Base-by-base conservation (phyloP, 2,888 invertebrate species). In the Tenthredo livida region DNA sequence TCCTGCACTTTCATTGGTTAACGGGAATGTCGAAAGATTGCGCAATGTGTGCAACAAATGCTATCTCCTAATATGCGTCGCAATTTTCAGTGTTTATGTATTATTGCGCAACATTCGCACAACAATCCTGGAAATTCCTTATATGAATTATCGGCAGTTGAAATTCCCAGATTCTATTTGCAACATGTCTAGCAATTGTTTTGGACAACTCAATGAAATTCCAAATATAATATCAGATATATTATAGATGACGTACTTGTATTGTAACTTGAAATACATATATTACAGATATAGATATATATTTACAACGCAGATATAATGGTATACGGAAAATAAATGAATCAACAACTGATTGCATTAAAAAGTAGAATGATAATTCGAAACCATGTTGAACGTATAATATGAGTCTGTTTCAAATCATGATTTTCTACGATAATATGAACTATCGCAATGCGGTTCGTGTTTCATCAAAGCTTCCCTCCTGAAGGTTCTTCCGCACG, bases 401-500 rank as follows among this genome's bases (percentile, higher is more conserved):
- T n/a, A 61, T 25, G 25, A n/a, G 9, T 82, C 65, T 40, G 43
- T 33, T 43, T 65, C 9, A 21, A 61, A 54, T n/a, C n/a, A n/a
- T 54, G n/a, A 15, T 65, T 33, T 58, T 15, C n/a, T 83, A 15
- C 47, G 43, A 37, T 83, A 67, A 47, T 83, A 83, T n/a, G 67
- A 83, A 25, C 15, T 29, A 70, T 83, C 40, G 83, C 83, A 83
- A 61, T 83, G 83, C 47, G 83, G 83, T 83, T 70, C 67, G 50
- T 83, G 83, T 83, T 83, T 83, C 54, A 50, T 29, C 43, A 83
- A 70, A 43, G 83, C 67, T 17, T 83, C 50, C 1, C 21, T 70
- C 37, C 47, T 83, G 83, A 83, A 83, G 25, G 83, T 83, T 83
- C 83, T 83, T 67, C 50, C 83, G 37, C 83, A 83, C 7, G 7